These are phyloP conservation scores for Hormaphis cornu DNA, from an alignment of 1,140 invertebrate species.

Conservation along the genomic window DNA sequence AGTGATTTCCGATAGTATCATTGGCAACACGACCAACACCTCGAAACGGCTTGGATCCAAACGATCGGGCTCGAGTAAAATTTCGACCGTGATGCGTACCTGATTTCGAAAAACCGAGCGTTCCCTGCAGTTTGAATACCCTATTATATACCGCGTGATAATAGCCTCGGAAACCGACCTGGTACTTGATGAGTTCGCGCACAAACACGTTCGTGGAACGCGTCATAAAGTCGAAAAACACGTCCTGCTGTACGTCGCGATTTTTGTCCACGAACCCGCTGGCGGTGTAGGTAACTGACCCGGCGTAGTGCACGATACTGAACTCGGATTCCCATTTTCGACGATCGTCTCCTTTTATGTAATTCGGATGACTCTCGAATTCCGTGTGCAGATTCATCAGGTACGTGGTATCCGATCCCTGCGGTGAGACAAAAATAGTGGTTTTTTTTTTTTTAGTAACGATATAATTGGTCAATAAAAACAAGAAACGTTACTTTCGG, in stretches of 20 bases:
- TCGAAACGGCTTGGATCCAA: too few relatives aligned
- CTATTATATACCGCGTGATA: neutral
- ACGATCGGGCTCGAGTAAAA: too few relatives aligned
- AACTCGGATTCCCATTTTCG: conserved; percentile 86
- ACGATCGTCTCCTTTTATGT: conserved; percentile 77
- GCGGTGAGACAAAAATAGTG: conserved; percentile 31
- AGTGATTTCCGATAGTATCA: too few relatives aligned
- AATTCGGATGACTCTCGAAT: conserved; percentile 75
- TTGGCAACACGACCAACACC: too few relatives aligned
- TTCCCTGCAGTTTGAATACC: too few relatives aligned
- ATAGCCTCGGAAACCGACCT: conserved; percentile 50
- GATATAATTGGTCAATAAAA: neutral
- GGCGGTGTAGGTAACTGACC: conserved; percentile 81
- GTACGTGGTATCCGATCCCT: conserved; percentile 80
- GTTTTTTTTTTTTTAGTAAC: too few relatives aligned
- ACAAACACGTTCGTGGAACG: conserved; percentile 79
- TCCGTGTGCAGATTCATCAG: conserved; percentile 81
- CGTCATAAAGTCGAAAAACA: conserved; percentile 86
- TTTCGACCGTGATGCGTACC: too few relatives aligned
- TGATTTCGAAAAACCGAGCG: too few relatives aligned
- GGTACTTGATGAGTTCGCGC: conserved; percentile 74
- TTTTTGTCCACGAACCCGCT: conserved; percentile 97
- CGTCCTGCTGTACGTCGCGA: conserved; percentile 86
- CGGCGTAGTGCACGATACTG: conserved; percentile 89
- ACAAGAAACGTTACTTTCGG: conserved; percentile 53